Percentiles rank a stretch among this genome's conserved stretches.
Evolutionary conservation across 2,113 vertebrate genomes (phyloP).

Genomic region (Sturnira hondurensis): DNA sequence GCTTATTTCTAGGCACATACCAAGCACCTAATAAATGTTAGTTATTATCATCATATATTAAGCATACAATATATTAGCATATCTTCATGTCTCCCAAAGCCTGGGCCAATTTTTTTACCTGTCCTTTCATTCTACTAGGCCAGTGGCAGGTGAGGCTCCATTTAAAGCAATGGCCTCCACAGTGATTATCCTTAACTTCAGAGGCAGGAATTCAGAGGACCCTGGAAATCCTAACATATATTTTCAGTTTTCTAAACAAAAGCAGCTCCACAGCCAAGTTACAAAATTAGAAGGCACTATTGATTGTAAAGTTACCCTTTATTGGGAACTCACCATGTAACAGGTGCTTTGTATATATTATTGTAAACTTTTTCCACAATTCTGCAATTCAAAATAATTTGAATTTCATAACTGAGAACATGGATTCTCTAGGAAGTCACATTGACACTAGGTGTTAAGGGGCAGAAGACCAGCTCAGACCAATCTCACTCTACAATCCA

Average conservation of each 20-base stretch:
- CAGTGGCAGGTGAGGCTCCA: background rate
- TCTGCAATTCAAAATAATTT: background rate
- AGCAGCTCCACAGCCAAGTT: background rate
- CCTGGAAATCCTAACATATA: background rate
- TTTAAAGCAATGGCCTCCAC: background rate
- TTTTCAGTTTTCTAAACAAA: conserved; percentile 12
- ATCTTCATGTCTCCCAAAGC: background rate
- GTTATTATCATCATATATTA: background rate
- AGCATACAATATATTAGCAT: background rate
- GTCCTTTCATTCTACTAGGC: background rate
- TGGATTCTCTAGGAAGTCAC: background rate
- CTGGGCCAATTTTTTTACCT: background rate
- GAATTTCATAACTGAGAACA: background rate
- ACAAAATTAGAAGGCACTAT: background rate
- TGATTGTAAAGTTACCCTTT: background rate
- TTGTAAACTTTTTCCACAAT: background rate
- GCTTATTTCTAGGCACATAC: background rate
- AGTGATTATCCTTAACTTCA: background rate
- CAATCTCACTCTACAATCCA: background rate
- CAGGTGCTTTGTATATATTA: background rate
- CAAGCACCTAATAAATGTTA: background rate
- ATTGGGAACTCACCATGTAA: background rate
- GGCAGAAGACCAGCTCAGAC: background rate
- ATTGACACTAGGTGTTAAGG: background rate
- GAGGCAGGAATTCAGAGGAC: background rate